Conservation (phyloP, 2,113 vertebrate species). For the Neodon shergylaensis region DNA sequence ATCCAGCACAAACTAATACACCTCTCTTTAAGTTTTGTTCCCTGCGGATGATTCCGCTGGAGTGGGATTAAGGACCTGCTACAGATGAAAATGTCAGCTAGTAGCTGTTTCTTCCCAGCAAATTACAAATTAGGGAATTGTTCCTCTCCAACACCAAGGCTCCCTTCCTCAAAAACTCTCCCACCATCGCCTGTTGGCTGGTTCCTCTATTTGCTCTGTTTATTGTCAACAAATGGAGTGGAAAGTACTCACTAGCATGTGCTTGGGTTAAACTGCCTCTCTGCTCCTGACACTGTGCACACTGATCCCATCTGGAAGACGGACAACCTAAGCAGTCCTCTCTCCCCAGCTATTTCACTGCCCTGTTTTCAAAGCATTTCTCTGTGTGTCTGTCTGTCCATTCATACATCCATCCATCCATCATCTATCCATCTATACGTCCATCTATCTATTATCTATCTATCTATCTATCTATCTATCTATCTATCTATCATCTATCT, state of each 20-base stretch:
- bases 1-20: conserved; percentile 18
- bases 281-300: not conserved
- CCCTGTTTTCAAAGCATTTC: not conserved
- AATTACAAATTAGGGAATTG: conserved; percentile 11
- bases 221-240: not conserved
- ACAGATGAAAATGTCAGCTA: not conserved
- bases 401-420: too few relatives aligned
- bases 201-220: conserved; percentile 31
- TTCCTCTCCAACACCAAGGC: not conserved
- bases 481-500: too few relatives aligned
- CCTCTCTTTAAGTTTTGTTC: not conserved
- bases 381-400: not conserved
- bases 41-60: conserved; percentile 15
- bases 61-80: conserved; percentile 24
- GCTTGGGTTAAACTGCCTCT: not conserved
- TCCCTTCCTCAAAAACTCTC: not conserved
- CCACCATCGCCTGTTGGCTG: not conserved
- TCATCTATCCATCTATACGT: too few relatives aligned
- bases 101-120: not conserved
- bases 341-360: not conserved
- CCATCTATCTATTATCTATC: not conserved
- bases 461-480: not conserved
- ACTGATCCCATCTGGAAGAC: conserved; percentile 53
- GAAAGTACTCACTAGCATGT: not conserved
- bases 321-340: not conserved